Evolutionary conservation across 2,888 invertebrate species (phyloP), one percentile per base, ranked within the genome.

Genomic region (Tethea ocularis): DNA sequence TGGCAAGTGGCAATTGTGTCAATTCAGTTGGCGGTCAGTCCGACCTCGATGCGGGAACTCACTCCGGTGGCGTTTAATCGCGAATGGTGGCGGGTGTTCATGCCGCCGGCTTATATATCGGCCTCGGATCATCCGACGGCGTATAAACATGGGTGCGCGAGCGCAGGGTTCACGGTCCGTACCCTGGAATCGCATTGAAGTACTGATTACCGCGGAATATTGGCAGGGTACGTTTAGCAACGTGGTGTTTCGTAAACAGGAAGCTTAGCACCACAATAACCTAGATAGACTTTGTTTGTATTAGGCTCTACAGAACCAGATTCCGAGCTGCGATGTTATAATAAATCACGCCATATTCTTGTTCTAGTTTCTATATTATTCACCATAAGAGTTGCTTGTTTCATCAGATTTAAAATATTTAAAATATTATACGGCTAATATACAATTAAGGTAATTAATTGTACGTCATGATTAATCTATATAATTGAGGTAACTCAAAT

Each of bases 121-220:
- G 91, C 92, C 92, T 93, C 92, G 92, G 83, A 83, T 87, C 89
- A 88, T 90, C 91, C 88, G 88, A 83, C 87, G 78, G 80, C 86
- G 79, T 74, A 84, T 82, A 83, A 83, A 85, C 83, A 80, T 75
- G 76, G 72, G 79, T 80, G 82, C 86, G 87, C 80, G 78, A 75
- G 84, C 84, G 80, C 83, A 74, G 87, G 87, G 92, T 92, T 93
- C 92, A 93, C 86, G 92, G 92, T 86, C 88, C 69, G 63, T 80
- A 83, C 88, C 88, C 91, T 88, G 91, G 91, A 90, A 78, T 80
- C 80, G 80, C 83, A 84, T 86, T 83, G 80, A 83, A 71, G 69
- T 68, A 71, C 70, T 69, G 64, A 83, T 84, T 82, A 72, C 74
- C 71, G 75, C 73, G 74, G 72, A 79, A 81, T 82, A 81, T 76